These are phyloP conservation scores for Drosophila infuscata DNA, from an alignment of 2,888 invertebrate genomes.

Conservation along the genomic window DNA sequence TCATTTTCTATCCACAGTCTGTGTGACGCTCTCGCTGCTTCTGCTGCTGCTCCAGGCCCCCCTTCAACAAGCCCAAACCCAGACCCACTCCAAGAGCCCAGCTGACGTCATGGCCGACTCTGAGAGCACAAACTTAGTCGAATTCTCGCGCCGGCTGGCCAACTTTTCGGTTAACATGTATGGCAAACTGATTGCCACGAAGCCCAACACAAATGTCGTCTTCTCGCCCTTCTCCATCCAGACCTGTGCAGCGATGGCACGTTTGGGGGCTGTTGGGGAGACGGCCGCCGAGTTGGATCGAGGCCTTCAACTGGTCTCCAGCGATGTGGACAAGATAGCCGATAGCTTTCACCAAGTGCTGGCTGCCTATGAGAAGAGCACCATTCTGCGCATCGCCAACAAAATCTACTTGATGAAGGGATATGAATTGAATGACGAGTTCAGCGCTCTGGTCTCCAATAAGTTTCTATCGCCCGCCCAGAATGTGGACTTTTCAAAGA, in stretches of 20 bases:
- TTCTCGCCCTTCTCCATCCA: slow-evolving; percentile 92
- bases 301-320: slow-evolving; percentile 86
- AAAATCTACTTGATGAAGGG: slow-evolving; percentile 89
- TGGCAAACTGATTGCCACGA: slow-evolving; percentile 58
- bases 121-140: slow-evolving; percentile 36
- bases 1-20: slow-evolving; percentile 37
- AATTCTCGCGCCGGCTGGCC: slow-evolving; percentile 65
- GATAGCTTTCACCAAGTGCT: slow-evolving; percentile 76
- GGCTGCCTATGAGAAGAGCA: slow-evolving; percentile 71
- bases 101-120: slow-evolving; percentile 50
- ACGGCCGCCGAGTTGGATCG: slow-evolving; percentile 87
- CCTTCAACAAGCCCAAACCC: slow-evolving; percentile 21
- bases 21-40: slow-evolving; percentile 44
- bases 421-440: slow-evolving; percentile 86
- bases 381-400: slow-evolving; percentile 88
- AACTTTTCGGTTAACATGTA: slow-evolving; percentile 65
- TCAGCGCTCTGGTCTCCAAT: slow-evolving; percentile 87
- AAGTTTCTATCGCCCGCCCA: slow-evolving; percentile 89
- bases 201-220: slow-evolving; percentile 88
- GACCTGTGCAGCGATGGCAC: slow-evolving; percentile 89
- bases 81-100: background rate
- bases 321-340: slow-evolving; percentile 66
- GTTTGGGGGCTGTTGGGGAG: slow-evolving; percentile 89
- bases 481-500: slow-evolving; percentile 87
- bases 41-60: slow-evolving; percentile 43